These are phyloP conservation scores for Propithecus perrieri DNA, from an alignment of 2,797 vertebrate species.

Conservation along the genomic window DNA sequence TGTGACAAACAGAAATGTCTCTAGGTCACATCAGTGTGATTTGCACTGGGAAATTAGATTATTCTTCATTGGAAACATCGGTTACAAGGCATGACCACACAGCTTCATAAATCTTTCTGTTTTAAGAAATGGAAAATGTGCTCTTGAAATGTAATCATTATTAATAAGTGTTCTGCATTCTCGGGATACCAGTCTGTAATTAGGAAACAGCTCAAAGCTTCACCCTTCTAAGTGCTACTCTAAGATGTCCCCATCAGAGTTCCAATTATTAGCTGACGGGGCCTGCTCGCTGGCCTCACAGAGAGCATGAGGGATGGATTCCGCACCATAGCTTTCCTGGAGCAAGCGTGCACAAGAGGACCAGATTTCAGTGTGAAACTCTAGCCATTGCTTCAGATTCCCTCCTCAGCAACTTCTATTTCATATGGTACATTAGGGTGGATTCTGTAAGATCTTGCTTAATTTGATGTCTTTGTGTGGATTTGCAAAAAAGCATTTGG, in stretches of 20 bases:
- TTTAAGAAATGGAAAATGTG: constrained; percentile 71
- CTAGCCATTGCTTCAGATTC: background rate
- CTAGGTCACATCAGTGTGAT: constrained; percentile 75
- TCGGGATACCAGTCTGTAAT: constrained; percentile 16
- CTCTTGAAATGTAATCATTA: constrained; percentile 59
- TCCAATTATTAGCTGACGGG: background rate
- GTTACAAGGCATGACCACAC: constrained; percentile 69
- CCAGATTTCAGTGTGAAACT: background rate
- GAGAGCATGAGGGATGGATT: background rate
- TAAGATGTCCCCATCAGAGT: background rate
- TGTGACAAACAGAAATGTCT: constrained; percentile 79
- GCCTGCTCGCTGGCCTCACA: fast-evolving
- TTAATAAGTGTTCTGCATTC: constrained; percentile 38
- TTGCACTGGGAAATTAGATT: constrained; percentile 78
- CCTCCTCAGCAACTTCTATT: background rate
- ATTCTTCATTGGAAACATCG: constrained; percentile 77
- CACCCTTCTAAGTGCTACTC: background rate
- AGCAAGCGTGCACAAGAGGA: background rate
- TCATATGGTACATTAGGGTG: background rate
- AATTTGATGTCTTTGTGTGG: background rate
- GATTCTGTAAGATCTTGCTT: background rate
- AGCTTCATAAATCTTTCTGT: constrained; percentile 76
- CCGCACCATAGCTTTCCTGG: background rate
- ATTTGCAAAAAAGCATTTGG: background rate
- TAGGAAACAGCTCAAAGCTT: constrained; percentile 37